These are phyloP conservation scores for Elephas maximus DNA, from an alignment of 2,113 vertebrate species.

Conservation along the genomic window DNA sequence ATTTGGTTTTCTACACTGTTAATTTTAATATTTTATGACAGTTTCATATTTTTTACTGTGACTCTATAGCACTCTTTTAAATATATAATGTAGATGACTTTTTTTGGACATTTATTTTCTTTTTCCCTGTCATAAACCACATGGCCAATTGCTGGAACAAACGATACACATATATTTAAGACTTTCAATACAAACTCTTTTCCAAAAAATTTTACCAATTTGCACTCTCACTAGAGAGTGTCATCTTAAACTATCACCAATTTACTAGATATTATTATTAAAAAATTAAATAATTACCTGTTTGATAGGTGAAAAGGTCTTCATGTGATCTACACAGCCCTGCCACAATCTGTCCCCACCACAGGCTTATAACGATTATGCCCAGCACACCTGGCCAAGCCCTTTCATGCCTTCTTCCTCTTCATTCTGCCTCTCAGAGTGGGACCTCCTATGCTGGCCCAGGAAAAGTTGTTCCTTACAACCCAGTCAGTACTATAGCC, in stretches of 20 bases:
- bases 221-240: neutral
- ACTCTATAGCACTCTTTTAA: neutral
- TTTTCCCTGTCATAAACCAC: neutral
- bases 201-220: neutral
- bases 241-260: conserved; percentile 11
- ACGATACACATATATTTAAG: neutral
- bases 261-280: neutral
- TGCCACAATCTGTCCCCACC: neutral
- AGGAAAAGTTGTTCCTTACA: neutral
- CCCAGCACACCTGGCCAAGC: neutral
- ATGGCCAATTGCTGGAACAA: neutral
- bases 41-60: neutral
- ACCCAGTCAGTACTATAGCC: neutral
- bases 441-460: neutral
- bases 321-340: neutral
- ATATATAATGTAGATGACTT: neutral
- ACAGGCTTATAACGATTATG: neutral
- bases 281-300: neutral
- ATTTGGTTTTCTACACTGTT: neutral
- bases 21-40: neutral
- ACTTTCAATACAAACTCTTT: neutral
- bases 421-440: neutral
- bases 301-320: neutral
- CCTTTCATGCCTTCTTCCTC: neutral
- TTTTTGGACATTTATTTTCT: neutral